A percentile compares a stretch with the other conserved stretches of the same genome.
Conservation (phyloP, 2,113 vertebrate species). For the Sterrhoptilus dennistouni region DNA sequence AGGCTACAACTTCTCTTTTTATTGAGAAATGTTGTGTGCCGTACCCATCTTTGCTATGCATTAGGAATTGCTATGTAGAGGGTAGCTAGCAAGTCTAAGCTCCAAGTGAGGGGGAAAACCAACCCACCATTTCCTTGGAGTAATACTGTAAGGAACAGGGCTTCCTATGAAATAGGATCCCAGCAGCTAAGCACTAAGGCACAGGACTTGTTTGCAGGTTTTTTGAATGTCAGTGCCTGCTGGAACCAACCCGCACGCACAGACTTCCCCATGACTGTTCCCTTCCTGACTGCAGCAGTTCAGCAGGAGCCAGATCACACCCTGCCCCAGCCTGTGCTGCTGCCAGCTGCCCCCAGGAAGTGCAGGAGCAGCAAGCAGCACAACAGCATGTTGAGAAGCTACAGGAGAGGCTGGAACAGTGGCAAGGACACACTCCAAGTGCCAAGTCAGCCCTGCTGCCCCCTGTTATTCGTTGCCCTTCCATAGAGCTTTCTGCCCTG, state of each 20-base stretch:
- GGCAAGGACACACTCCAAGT: not conserved
- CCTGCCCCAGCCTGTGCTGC: not conserved
- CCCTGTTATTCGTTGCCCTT: not conserved
- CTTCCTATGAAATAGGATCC: not conserved
- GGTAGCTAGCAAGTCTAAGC: not conserved
- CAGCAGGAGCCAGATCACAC: not conserved
- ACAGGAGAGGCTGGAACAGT: not conserved
- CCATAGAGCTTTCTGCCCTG: not conserved
- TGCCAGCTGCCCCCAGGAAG: not conserved
- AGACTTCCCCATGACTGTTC: not conserved
- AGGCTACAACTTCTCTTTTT: not conserved
- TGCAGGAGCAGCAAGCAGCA: not conserved
- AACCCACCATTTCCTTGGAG: not conserved
- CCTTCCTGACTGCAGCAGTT: not conserved
- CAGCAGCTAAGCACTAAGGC: not conserved
- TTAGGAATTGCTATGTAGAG: not conserved
- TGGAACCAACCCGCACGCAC: not conserved
- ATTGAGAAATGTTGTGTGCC: not conserved
- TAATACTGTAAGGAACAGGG: not conserved
- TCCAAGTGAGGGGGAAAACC: not conserved
- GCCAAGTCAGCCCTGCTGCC: not conserved
- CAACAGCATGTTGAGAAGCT: not conserved
- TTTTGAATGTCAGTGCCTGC: not conserved
- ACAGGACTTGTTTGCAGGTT: not conserved
- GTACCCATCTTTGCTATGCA: not conserved